These are phyloP conservation scores for Melanargia galathea DNA, from an alignment of 2,888 invertebrate species.

Conservation along the genomic window DNA sequence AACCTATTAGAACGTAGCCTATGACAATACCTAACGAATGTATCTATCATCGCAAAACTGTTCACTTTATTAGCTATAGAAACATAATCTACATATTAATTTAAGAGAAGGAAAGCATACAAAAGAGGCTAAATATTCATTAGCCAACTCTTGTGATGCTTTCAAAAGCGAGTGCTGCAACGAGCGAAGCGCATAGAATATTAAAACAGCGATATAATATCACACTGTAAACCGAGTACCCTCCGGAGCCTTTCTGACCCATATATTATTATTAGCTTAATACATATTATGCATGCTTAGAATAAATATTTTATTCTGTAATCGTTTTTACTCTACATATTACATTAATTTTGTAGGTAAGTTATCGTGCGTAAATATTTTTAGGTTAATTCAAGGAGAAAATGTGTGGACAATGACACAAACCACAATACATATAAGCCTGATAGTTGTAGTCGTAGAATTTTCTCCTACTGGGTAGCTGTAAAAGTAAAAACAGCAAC, in stretches of 20 bases:
- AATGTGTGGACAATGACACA: no score
- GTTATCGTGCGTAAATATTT: no score
- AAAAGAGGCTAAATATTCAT: slow-evolving; percentile 21
- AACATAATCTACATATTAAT: neutral
- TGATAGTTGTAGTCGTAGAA: no score
- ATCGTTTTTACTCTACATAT: neutral
- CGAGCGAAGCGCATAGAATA: slow-evolving; percentile 46
- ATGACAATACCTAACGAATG: no score
- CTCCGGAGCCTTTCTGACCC: slow-evolving; percentile 29
- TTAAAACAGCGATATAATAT: slow-evolving; percentile 50
- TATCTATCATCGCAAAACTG: no score
- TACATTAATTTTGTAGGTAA: no score
- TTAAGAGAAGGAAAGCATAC: neutral
- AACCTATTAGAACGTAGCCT: no score
- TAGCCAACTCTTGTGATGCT: slow-evolving; percentile 32
- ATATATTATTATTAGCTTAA: slow-evolving; percentile 16
- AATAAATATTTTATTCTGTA: no score
- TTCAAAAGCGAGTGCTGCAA: slow-evolving; percentile 42
- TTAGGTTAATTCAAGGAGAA: no score
- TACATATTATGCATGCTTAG: no score
- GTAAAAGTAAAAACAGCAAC: neutral
- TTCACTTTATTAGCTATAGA: neutral
- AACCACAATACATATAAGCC: no score
- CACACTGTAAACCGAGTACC: slow-evolving; percentile 32
- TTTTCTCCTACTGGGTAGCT: no score